Base-by-base conservation (phyloP, 2,888 invertebrate species). In the Scelioninae gen. 1 region DNA sequence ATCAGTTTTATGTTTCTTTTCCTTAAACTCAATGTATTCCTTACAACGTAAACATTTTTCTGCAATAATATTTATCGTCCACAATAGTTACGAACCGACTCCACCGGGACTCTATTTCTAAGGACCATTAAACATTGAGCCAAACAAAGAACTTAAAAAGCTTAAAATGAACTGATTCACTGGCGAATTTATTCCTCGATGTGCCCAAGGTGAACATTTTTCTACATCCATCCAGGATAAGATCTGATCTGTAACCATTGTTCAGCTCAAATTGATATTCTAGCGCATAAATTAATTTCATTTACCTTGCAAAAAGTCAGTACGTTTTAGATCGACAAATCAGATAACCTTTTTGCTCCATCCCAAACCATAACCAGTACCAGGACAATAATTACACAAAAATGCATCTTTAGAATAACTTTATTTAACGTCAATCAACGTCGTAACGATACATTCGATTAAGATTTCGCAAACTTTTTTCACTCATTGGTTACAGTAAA, bases 171-270 rank as follows among this genome's bases (percentile, higher is more conserved):
- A 16, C 56, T 56, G 38, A 56, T 56, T 56, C 56, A 56, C 38
- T 16, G 38, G 34, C 16, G 38, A 56, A 56, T 56, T 56, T 56
- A 56, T 56, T 56, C 34, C 56, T 11, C 16, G 38, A 38, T 56
- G 34, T 56, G 16, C 16, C 38, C 56, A 56, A 56, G 56, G 56
- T 56, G 56, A 56, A 56, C 38, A 56, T 38, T 56, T 38, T 34
- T 56, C 15, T 51, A 51, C 51, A 29, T 23, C 23, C 23, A 11
- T 10, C 10, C 11, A 4, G 51, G 29, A 56, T 56, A 15, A 34
- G 56, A 56, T 56, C 31, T n/a, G 53, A 11, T 31, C 53, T 53
- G 31, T 13, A 56, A 56, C 34, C 16, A 56, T 56, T 56, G 56
- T 56, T 56, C 56, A 16, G 56, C 16, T 16, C 16, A 38, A 53